Base-by-base conservation (phyloP, 2,888 invertebrate species). In the Odiellus spinosus region DNA sequence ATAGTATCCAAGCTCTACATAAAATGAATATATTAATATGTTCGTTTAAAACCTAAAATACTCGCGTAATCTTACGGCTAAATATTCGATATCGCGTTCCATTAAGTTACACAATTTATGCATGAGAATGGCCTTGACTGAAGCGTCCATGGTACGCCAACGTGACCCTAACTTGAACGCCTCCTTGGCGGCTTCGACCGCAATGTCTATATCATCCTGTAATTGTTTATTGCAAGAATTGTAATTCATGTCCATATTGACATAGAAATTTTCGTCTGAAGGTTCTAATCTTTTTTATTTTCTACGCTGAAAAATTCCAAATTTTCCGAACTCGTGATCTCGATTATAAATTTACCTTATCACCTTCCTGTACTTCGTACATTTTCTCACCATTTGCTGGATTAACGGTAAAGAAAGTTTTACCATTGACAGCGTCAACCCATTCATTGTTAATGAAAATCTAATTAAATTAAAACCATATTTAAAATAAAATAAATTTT, bases 371-470 rank as follows among this genome's bases (percentile, higher is more conserved):
- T 42, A 90, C 76, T 59, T 82, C 72, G 10, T 69, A 66, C 58
- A 90, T 82, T 56, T 77, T 76, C 58, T 76, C 68, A 52, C 77
- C 85, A 58, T 76, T 83, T 18, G 80, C 71, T 43, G 91, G 91
- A 66, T 91, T 88, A 58, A 82, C 64, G 5, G 83, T 82, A 20
- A 78, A 69, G 67, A 90, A 95, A 3, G 78, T 86, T 65, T 86
- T 87, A 45, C 83, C 82, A 61, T 80, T 83, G 21, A 73, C 75
- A 0, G 90, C 73, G 62, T 88, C 78, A 60, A 81, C 78, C 84
- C 86, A 96, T 67, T 95, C 91, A 67, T 96, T 96, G 71, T 95
- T 86, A 61, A 95, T 88, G 64, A 96, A 96, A 47, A 95, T 73
- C 86, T 88, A 61, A 2, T n/a, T n/a, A 78, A 86, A 65, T n/a